Evolutionary conservation across 2,113 vertebrate genomes (phyloP), one percentile per base, ranked within the genome.

Genomic region (Cyrtonyx montezumae): DNA sequence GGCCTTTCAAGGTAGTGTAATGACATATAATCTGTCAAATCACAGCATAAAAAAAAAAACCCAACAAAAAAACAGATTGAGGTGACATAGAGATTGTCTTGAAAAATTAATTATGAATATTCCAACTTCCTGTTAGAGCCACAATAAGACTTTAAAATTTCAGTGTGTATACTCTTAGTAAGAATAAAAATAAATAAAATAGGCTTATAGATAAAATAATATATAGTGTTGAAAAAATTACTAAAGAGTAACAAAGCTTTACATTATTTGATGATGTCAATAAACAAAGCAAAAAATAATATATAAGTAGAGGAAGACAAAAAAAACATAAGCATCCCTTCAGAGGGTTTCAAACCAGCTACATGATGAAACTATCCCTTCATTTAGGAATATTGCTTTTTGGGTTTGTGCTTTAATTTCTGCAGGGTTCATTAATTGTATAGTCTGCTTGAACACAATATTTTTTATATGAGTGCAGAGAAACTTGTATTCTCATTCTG

Each of bases 341-440:
- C 11, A 42, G 63, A 78, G n/a, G 1, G 1, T 21, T 76, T 78
- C 21, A 58, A 10, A 63, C 71, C 37, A 42, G 14, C 69, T 58
- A 7, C 8, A 20, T 28, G 9, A 25, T 21, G 69, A 69, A 74
- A 3, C 17, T 71, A 5, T 11, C 43, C 30, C 18, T 3, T 66
- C 22, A 66, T 58, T 20, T 0, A 69, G 16, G 8, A 91, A 34
- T 48, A 55, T 70, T 62, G 5, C 5, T 63, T 48, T 78, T 43
- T 26, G 9, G 7, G 43, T 82, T 76, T 79, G 20, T 73, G 4
- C 62, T 42, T 68, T 53, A 51, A 68, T 86, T 91, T 63, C 48
- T 48, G 25, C 40, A 48, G 13, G 6, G 26, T 66, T 84, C 10
- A 9, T 4, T 3, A 62, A 66, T 55, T 82, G 61, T 0, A 0